A percentile compares a stretch with the other conserved stretches of the same genome.
Conservation (phyloP, 2,888 invertebrate species). For the Phalangium opilio region DNA sequence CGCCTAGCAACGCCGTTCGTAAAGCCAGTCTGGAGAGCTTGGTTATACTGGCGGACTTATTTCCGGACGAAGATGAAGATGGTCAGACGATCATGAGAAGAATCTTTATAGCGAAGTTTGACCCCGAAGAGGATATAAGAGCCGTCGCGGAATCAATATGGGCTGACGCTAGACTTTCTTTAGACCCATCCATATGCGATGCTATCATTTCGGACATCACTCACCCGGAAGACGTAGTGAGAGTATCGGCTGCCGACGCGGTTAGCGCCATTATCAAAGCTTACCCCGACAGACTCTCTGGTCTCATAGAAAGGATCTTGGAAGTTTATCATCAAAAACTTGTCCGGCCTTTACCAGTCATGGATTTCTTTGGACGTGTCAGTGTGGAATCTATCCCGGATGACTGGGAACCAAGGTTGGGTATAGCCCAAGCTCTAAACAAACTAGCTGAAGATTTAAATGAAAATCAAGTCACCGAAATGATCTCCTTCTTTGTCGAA, state of each 20-base stretch:
- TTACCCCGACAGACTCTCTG: constrained; percentile 39
- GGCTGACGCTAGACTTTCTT: constrained; percentile 6
- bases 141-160: constrained; percentile 12
- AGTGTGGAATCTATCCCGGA: constrained; percentile 56
- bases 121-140: constrained; percentile 49
- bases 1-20: constrained; percentile 42
- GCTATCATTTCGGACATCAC: constrained; percentile 43
- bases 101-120: constrained; percentile 69
- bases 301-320: constrained; percentile 47
- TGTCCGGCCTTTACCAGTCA: constrained; percentile 51
- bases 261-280: constrained; percentile 40
- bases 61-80: constrained; percentile 45
- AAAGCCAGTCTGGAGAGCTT: constrained; percentile 37
- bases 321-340: constrained; percentile 48
- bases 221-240: constrained; percentile 64
- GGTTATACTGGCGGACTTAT: constrained; percentile 42
- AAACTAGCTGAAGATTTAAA: constrained; percentile 60
- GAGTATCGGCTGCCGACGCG: constrained; percentile 65
- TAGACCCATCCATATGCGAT: constrained; percentile 9
- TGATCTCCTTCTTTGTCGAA: constrained; percentile 64
- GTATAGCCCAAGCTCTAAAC: constrained; percentile 65
- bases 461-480: constrained; percentile 47
- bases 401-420: constrained; percentile 76
- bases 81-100: constrained; percentile 49
- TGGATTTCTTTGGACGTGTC: constrained; percentile 82